These are phyloP conservation scores for Cololabis saira DNA, from an alignment of 2,113 vertebrate species.

Conservation along the genomic window DNA sequence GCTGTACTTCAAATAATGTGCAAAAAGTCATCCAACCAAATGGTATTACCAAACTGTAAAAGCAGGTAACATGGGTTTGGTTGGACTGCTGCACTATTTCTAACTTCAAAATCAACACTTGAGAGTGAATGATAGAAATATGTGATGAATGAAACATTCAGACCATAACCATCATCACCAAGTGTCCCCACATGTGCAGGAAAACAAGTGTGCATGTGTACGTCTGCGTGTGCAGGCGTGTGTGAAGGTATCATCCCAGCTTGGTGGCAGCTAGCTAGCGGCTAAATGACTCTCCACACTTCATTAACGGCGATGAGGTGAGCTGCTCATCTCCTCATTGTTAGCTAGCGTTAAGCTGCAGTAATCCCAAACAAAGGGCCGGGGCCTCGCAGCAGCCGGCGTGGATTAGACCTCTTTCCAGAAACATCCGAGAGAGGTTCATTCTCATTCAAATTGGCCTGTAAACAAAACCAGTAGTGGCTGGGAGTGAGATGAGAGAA, in stretches of 20 bases:
- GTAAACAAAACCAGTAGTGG: slow-evolving; percentile 97
- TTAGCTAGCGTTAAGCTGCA: slow-evolving; percentile 96
- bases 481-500: slow-evolving; percentile 70
- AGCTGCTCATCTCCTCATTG: slow-evolving; percentile 98
- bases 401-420: slow-evolving; percentile 72
- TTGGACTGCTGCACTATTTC: slow-evolving; percentile 4
- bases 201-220: slow-evolving; percentile 16
- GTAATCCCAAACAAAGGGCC: slow-evolving; percentile 99
- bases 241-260: slow-evolving; percentile 72
- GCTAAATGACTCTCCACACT: slow-evolving; percentile 99
- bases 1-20: no score
- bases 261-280: slow-evolving; percentile 86
- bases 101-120: slow-evolving; percentile 11
- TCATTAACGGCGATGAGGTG: slow-evolving; percentile 98
- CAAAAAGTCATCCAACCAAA: no score
- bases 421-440: slow-evolving; percentile 86
- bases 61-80: no score
- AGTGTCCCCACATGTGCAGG: slow-evolving; percentile 16
- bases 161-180: slow-evolving; percentile 8
- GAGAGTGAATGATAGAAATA: slow-evolving; percentile 17
- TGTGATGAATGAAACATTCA: slow-evolving; percentile 19
- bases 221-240: slow-evolving; percentile 42
- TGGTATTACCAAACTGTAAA: no score
- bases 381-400: slow-evolving; percentile 84
- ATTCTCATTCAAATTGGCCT: slow-evolving; percentile 99